Evolutionary conservation across 2,888 invertebrate species (phyloP).

Genomic region (Candidula unifasciata): DNA sequence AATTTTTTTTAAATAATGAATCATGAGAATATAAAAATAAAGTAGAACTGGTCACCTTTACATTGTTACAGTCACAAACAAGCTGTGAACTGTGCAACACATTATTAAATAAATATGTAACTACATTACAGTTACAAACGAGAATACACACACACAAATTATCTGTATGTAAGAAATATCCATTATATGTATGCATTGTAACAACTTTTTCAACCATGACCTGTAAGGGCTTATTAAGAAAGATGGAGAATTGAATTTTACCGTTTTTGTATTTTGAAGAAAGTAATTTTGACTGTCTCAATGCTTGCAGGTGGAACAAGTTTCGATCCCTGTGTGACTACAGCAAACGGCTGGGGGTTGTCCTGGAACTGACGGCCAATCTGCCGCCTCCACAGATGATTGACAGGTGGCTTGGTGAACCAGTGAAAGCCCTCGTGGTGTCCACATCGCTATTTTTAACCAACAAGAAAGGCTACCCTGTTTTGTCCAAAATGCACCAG

Average conservation of each 20-base stretch:
- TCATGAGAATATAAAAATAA: too few species aligned
- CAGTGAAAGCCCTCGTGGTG: slow-evolving; percentile 89
- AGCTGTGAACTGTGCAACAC: too few species aligned
- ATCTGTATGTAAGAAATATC: too few species aligned
- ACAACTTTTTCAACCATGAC: too few species aligned
- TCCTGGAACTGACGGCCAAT: slow-evolving; percentile 88
- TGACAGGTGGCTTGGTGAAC: slow-evolving; percentile 95
- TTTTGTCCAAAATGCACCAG: slow-evolving; percentile 87
- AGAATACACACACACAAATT: too few species aligned
- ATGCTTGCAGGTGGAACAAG: slow-evolving; percentile 79
- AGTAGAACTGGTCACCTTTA: too few species aligned
- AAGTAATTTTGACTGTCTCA: background rate
- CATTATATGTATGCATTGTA: too few species aligned
- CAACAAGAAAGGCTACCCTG: slow-evolving; percentile 93
- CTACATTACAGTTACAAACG: too few species aligned
- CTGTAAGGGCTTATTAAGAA: background rate
- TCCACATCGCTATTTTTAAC: slow-evolving; percentile 89
- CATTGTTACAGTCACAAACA: too few species aligned
- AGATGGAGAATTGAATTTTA: background rate
- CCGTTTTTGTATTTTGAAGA: background rate
- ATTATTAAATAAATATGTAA: too few species aligned
- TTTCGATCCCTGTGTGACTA: slow-evolving; percentile 80
- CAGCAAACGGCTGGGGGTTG: slow-evolving; percentile 83
- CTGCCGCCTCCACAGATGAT: slow-evolving; percentile 83
- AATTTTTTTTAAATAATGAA: too few species aligned